phyloP scores from a whole-genome alignment of 2,888 invertebrate species.

The Perizoma flavofasciatum region DNA sequence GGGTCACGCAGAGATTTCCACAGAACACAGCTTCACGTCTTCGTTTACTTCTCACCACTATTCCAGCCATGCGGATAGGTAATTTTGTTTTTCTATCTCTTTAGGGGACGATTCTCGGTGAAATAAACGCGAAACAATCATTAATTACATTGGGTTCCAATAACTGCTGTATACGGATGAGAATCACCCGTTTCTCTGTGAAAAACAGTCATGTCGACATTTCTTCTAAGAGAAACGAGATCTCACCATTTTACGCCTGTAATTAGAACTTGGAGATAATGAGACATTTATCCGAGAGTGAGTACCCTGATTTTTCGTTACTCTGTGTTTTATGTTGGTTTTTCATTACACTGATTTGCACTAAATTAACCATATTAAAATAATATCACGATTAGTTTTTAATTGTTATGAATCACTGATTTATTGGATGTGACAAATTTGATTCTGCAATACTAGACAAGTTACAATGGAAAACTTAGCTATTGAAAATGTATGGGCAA shows the following conservation, averaged over 20 bases:
- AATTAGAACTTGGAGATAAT: too few relatives aligned
- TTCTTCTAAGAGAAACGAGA: too few relatives aligned
- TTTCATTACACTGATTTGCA: conserved; percentile 40
- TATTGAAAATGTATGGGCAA: background rate
- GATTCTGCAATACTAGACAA: conserved; percentile 8
- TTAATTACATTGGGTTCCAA: too few relatives aligned
- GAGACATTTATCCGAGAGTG: too few relatives aligned
- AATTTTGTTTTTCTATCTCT: conserved; percentile 38
- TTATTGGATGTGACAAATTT: conserved; percentile 31
- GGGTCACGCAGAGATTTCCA: conserved; percentile 75
- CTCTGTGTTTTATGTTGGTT: conserved; percentile 27
- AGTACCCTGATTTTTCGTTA: conserved; percentile 18
- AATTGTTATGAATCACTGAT: conserved; percentile 26
- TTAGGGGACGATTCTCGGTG: background rate
- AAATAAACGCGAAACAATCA: too few relatives aligned
- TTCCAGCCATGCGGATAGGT: conserved; percentile 78
- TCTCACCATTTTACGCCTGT: too few relatives aligned
- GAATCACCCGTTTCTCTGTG: too few relatives aligned
- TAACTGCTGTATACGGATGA: too few relatives aligned
- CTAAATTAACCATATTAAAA: conserved; percentile 29
- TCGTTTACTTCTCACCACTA: conserved; percentile 76
- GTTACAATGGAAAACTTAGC: conserved; percentile 10
- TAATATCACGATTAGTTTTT: conserved; percentile 17
- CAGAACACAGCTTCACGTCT: conserved; percentile 75
- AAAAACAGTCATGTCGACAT: too few relatives aligned